Evolutionary conservation across 2,113 vertebrate species (phyloP), one percentile per base, ranked within the genome.

Genomic region (Polypterus bichir): DNA sequence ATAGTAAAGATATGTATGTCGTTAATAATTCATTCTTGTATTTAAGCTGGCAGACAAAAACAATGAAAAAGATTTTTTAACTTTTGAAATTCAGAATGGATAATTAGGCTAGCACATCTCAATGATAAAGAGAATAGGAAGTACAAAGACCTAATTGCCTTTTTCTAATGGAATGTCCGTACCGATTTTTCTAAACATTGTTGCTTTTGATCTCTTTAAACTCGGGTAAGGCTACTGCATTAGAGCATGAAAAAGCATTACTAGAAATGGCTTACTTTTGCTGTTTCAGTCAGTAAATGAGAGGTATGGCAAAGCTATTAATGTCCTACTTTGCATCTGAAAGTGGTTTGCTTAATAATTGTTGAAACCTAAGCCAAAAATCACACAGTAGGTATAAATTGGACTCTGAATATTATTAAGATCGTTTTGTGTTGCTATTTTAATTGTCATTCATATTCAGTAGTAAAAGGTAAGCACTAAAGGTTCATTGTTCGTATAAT

Each of bases 81-180:
- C 59, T 62, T 9, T 45, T 64, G 54, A 64, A 49, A 53, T 68
- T 56, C 54, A 55, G 62, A 68, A 68, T 62, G 66, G 66, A 61
- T 68, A 58, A 62, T 68, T 68, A 68, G 54, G 63, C 62, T 64
- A 58, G 49, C 63, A 48, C 65, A 62, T 46, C 57, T 59, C 51
- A 5, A 10, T 10, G 6, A 49, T 44, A 9, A 48, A 46, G 60
- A 48, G 9, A 49, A 60, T 61, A 53, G 60, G 48, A 47, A 58
- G 54, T 64, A 60, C 54, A 52, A 68, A 62, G 59, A 54, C 54
- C 54, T 61, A 62, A 68, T 54, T 64, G 66, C 59, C 51, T 64
- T 57, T 62, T 57, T 66, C 56, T 63, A 66, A 63, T 64, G 56
- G 59, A 54, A 54, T 54, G 49, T 65, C 59, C 63, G 61, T 27